Conservation (phyloP, 2,113 vertebrate species). For the Eolophus roseicapilla region DNA sequence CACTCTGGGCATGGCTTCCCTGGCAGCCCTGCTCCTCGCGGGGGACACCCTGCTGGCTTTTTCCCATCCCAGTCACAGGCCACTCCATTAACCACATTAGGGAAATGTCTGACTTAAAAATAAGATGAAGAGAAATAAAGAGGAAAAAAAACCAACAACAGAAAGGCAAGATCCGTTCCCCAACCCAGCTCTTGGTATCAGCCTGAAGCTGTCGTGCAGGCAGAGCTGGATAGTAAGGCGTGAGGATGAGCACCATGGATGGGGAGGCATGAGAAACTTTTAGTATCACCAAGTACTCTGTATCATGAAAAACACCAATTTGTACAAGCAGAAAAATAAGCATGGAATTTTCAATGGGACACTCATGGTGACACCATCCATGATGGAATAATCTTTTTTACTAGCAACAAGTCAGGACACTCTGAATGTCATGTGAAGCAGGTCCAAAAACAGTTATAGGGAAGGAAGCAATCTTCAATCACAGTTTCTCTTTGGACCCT, state of each 20-base stretch:
- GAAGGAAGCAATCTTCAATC: background rate
- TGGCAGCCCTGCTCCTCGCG: background rate
- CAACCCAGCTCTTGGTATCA: background rate
- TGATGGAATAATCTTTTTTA: no score
- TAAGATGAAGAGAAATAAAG: background rate
- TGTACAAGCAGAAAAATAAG: background rate
- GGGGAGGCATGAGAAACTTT: background rate
- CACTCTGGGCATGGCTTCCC: background rate
- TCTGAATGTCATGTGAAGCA: background rate
- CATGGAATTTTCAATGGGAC: rapidly evolving
- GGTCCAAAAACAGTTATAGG: background rate
- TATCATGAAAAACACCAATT: background rate
- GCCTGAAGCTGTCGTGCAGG: background rate
- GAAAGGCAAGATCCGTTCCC: background rate
- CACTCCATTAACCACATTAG: background rate
- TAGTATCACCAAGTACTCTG: background rate
- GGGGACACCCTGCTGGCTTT: background rate
- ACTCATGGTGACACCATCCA: background rate
- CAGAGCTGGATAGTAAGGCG: background rate
- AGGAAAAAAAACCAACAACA: background rate
- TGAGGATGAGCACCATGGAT: background rate
- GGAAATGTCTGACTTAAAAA: background rate
- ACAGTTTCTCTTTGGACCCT: background rate
- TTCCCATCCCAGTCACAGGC: background rate
- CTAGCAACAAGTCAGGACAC: background rate